These are phyloP conservation scores for Erebia epiphron DNA, from an alignment of 2,888 invertebrate genomes.

Conservation along the genomic window DNA sequence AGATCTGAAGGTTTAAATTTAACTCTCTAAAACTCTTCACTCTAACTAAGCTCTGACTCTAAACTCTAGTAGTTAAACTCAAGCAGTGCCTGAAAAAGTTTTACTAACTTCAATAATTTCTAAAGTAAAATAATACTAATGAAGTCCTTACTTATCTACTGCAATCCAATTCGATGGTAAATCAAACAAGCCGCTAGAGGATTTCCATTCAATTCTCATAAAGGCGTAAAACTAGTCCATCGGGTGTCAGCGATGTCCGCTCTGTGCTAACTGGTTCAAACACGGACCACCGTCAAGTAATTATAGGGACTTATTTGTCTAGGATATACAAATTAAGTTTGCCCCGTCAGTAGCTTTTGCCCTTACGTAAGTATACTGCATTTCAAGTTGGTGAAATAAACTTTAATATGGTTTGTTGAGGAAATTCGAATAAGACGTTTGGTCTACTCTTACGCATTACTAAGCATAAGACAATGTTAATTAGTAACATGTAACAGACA, in stretches of 20 bases:
- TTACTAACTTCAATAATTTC: too few relatives aligned
- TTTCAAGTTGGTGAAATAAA: not conserved
- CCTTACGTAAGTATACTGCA: not conserved
- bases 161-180: not conserved
- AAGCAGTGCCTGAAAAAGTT: too few relatives aligned
- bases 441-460: not conserved
- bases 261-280: conserved; percentile 21
- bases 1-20: too few relatives aligned
- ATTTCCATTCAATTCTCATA: conserved; percentile 21
- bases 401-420: not conserved
- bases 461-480: not conserved
- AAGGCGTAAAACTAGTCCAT: conserved; percentile 26
- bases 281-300: not conserved
- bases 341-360: not conserved
- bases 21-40: too few relatives aligned
- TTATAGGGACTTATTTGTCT: not conserved
- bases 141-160: too few relatives aligned
- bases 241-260: conserved; percentile 21
- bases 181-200: conserved; percentile 20
- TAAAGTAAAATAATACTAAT: too few relatives aligned
- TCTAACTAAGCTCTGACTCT: too few relatives aligned
- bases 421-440: not conserved
- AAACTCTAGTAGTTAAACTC: too few relatives aligned
- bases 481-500: too few relatives aligned
- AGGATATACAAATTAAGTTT: conserved; percentile 1